Evolutionary conservation across 2,797 vertebrate species (phyloP), one percentile per base, ranked within the genome.

Genomic region (Hipposideros larvatus): DNA sequence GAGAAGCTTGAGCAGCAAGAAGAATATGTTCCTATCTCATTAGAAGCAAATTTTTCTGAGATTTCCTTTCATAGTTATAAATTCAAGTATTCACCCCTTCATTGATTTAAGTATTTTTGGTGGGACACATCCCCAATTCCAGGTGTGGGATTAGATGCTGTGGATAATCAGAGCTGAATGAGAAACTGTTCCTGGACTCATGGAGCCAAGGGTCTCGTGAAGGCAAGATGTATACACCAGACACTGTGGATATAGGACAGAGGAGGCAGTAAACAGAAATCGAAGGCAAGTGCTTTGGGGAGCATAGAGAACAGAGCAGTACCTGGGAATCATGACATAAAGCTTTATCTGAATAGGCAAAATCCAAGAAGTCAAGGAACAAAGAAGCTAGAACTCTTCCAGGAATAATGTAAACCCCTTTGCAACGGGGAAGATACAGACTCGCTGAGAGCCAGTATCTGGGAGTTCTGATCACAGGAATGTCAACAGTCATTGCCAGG

Each of bases 311-410:
- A 92, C 89, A 41, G 22, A 46, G 18, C 31, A 31, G 7, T 71
- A 7, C n/a, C 22, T 41, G 48, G 41, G 48, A 46, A 73, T 28
- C 14, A 53, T 46, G 65, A 66, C 34, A 68, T 71, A 93, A 95
- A 90, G 4, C 21, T 65, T 90, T 53, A 2, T 95, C 61, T 87
- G 84, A 87, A 65, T 63, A 78, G 55, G n/a, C 31, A 79, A 91
- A 94, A 79, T 80, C 31, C 16, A 73, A 77, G 34, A 78, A 83
- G 59, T 57, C 22, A 61, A 85, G 55, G 73, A 22, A 37, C 1
- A 46, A 48, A 75, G 18, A 28, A 61, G 48, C 55, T 90, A 24
- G 13, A 48, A 75, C 7, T 55, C 53, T 79, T 79, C n/a, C 48
- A 80, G 34, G 18, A 75, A 88, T 5, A 59, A 43, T 63, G 43